Base-by-base conservation (phyloP, 2,888 invertebrate genomes). In the Trichopoda pennipes region DNA sequence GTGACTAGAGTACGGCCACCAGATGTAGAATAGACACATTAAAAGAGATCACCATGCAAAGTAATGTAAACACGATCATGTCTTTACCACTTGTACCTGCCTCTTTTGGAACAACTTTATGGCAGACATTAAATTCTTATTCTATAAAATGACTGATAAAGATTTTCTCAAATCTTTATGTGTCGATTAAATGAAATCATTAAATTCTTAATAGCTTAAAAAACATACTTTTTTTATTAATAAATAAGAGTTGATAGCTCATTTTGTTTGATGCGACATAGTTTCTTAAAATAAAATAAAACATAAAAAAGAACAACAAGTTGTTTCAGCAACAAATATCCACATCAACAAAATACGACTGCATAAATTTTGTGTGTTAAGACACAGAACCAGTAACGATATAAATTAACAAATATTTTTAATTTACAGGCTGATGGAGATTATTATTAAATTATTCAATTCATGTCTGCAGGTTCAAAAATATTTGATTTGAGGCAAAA, bases 371-470 rank as follows among this genome's bases (percentile, higher is more conserved):
- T 55, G 28, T 32, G 55, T 73, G 60, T 73, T 58, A 21, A 64
- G 64, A 53, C 49, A 69, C 66, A 32, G 72, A 70, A 63, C 32
- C 70, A 49, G 23, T 12, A 38, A 38, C 38, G 63, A 78, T 55
- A 82, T 70, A 70, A 72, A 75, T 55, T 74, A 74, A 77, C 58
- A 74, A 66, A 72, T 53, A 60, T 60, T 80, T n/a, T 61, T 53
- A 58, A n/a, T 19, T 7, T 44, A 44, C 6, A n/a, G 17, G 47
- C 53, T 47, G 60, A 10, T 38, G 74, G 38, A 69, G 81, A 23
- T 68, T 82, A 79, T 79, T 82, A n/a, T n/a, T 79, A 79, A 51
- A 68, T 79, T 74, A 61, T 35, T n/a, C n/a, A n/a, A n/a, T n/a
- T n/a, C n/a, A 32, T 55, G 1, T 28, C 10, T 19, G 9, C 35